Evolutionary conservation across 53 echinoderm and acorn worm genomes (phyloP).

Genomic region (Zoroaster sp.): DNA sequence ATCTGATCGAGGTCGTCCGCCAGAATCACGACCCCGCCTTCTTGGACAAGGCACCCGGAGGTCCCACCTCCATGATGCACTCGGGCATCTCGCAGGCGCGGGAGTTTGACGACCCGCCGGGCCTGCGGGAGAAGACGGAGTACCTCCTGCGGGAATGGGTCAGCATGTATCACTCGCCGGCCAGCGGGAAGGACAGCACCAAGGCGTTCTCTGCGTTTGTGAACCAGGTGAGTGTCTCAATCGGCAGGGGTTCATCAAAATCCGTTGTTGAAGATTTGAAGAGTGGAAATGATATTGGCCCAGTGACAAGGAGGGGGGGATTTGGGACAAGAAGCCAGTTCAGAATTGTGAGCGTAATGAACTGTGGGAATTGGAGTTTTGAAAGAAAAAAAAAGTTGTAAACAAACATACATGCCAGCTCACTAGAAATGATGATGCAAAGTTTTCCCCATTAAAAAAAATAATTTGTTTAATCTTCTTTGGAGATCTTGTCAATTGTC

Average conservation of each 20-base stretch:
- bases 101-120: conserved; percentile 98
- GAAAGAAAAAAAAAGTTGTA: no score
- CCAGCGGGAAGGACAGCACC: conserved; percentile 92
- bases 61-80: conserved; percentile 99
- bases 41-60: conserved; percentile 96
- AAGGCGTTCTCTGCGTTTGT: conserved; percentile 99
- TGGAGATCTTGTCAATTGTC: no score
- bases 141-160: conserved; percentile 99
- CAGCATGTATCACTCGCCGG: conserved; percentile 97
- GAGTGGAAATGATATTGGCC: no score
- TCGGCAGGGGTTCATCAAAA: background rate
- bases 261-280: background rate
- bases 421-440: no score
- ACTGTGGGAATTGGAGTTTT: no score
- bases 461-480: no score
- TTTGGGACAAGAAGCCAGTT: no score
- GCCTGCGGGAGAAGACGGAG: conserved; percentile 98
- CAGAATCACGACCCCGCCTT: conserved; percentile 99
- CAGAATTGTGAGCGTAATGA: no score
- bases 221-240: conserved; percentile 91
- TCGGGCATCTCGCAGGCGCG: conserved; percentile 98
- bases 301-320: no score
- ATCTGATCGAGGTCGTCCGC: conserved; percentile 89
- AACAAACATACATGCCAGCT: no score
- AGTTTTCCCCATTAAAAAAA: no score